Conservation (phyloP, 35 echinoderm and acorn worm genomes). For the Apostichopus parvimensis region DNA sequence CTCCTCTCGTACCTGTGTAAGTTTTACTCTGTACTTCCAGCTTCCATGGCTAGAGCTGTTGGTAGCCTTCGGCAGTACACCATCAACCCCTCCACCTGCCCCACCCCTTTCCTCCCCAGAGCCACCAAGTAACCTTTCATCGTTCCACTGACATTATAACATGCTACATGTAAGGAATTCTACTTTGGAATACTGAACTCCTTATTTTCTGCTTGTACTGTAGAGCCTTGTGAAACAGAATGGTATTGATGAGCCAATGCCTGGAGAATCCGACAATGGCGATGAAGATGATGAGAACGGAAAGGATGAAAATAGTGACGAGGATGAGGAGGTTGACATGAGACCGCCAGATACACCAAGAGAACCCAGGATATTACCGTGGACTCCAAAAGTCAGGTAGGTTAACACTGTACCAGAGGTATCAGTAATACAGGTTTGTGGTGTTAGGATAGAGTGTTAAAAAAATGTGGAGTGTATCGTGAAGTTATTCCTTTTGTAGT, state of each 20-base stretch:
- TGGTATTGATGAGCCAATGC: constrained; percentile 95
- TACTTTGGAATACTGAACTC: too few species aligned
- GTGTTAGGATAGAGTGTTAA: too few species aligned
- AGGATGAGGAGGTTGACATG: constrained; percentile 73
- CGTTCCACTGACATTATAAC: background rate
- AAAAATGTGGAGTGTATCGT: too few species aligned
- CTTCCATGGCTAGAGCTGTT: too few species aligned
- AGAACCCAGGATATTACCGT: constrained; percentile 87
- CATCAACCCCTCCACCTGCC: too few species aligned
- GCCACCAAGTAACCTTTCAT: background rate
- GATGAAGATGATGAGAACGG: constrained; percentile 76
- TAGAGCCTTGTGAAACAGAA: constrained; percentile 97
- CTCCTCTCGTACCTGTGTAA: too few species aligned
- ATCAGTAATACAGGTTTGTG: too few species aligned
- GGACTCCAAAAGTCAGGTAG: constrained; percentile 98
- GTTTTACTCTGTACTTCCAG: too few species aligned
- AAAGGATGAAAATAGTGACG: constrained; percentile 81
- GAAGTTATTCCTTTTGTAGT: too few species aligned
- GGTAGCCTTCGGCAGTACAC: too few species aligned
- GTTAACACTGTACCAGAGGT: background rate
- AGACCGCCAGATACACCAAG: constrained; percentile 87
- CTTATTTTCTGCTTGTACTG: too few species aligned
- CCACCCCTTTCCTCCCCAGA: too few species aligned
- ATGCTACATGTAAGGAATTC: background rate
- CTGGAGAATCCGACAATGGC: constrained; percentile 71